Evolutionary conservation across 2,797 vertebrate genomes (phyloP), one percentile per base, ranked within the genome.

Genomic region (Lates japonicus): DNA sequence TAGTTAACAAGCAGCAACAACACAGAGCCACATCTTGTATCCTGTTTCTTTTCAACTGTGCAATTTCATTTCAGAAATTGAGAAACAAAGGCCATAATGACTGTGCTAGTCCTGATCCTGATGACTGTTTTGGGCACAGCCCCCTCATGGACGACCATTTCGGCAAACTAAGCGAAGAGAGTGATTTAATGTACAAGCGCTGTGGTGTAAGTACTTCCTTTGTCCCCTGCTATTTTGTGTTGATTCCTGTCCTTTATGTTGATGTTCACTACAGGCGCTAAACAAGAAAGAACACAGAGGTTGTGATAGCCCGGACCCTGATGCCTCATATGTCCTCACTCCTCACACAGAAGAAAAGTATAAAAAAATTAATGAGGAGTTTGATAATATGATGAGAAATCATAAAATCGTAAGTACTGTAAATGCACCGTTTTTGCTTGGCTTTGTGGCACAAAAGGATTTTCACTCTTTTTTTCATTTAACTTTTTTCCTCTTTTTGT

Each of bases 301-400:
- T 94, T 99, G 98, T 96, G 98, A 99, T 97, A 99, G 98, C 97
- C 98, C 98, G 94, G 98, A 99, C 94, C 98, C 98, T 81, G 98
- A 99, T 90, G 97, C 97, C 95, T 98, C 98, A 95, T 99, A 98
- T 97, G 98, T 99, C 96, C 98, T 99, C 96, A 99, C 98, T 93
- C 98, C 98, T 95, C 98, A 99, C 96, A 99, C 98, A 94, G 98
- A 99, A 97, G 98, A 99, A 97, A 99, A 99, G 95, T 99, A 99
- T 98, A 99, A 99, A 98, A 99, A 99, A 99, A 99, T 99, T 96
- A 99, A 99, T 97, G 98, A 99, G 97, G 98, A 99, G 94, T 99
- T 99, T 98, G 98, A 99, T 99, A 99, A 99, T 98, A 99, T 99
- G 98, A 99, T 99, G 98, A 95, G 98, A 98, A 99, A 98, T 98